Percentiles rank a stretch among this genome's conserved stretches.
phyloP scores from a whole-genome alignment of 2,888 invertebrate species.

The Nomada hirtipes region DNA sequence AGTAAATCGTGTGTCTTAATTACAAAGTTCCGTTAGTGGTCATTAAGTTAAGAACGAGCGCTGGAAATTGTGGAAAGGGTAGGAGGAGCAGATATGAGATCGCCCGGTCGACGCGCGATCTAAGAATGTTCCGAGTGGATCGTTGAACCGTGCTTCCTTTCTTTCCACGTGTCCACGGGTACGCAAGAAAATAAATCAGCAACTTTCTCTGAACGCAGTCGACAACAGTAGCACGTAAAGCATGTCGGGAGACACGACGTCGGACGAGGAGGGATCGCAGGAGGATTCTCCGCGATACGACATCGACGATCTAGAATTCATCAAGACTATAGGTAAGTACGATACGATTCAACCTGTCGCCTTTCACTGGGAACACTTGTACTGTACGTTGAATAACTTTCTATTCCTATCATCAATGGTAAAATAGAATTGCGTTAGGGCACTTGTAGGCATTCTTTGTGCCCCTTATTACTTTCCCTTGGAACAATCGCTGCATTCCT shows the following conservation, averaged over 20 bases:
- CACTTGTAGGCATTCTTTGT: neutral
- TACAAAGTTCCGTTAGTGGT: neutral
- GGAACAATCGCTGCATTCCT: neutral
- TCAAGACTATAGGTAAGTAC: constrained; percentile 93
- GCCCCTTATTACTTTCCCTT: neutral
- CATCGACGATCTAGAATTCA: constrained; percentile 93
- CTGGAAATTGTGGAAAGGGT: neutral
- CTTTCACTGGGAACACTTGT: constrained; percentile 17
- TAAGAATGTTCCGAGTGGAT: constrained; percentile 75
- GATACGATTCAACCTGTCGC: neutral
- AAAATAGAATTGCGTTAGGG: neutral
- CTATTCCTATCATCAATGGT: constrained; percentile 5
- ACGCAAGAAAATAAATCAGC: constrained; percentile 66
- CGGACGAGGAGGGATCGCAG: constrained; percentile 81
- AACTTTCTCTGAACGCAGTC: constrained; percentile 63
- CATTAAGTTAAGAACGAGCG: neutral
- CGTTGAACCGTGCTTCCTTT: constrained; percentile 75
- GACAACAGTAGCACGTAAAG: constrained; percentile 47
- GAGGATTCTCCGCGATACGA: constrained; percentile 84
- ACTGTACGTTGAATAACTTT: neutral
- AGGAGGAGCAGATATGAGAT: constrained; percentile 53
- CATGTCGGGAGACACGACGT: constrained; percentile 72
- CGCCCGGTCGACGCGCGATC: constrained; percentile 53
- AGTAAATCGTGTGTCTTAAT: neutral
- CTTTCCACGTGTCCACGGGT: constrained; percentile 71